Evolutionary conservation across 1,140 invertebrate species (phyloP).

Genomic region (Harpegnathos saltator): DNA sequence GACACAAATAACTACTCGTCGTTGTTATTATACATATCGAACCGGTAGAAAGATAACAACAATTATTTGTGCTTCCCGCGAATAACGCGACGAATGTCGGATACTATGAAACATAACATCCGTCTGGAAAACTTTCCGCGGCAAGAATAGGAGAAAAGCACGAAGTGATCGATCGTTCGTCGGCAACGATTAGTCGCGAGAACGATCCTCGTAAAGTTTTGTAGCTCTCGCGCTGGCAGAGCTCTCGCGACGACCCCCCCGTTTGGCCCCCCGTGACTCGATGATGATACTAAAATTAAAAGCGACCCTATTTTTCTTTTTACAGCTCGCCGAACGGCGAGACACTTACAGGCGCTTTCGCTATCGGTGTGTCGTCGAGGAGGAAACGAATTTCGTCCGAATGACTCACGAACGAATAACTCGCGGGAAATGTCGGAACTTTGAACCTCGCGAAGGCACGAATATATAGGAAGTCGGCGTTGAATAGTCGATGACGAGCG

Average conservation of each 20-base stretch:
- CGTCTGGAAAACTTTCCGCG: neutral
- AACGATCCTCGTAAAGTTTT: neutral
- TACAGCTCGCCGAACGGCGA: neutral
- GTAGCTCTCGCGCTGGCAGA: too few species aligned
- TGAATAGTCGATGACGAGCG: too few species aligned
- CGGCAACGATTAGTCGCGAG: too few species aligned
- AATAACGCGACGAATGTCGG: slow-evolving; percentile 30
- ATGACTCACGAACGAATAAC: too few species aligned
- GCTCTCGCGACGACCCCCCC: too few species aligned
- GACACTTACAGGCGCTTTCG: neutral
- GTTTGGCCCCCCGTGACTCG: slow-evolving; percentile 57
- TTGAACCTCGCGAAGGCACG: too few species aligned
- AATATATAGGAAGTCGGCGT: too few species aligned
- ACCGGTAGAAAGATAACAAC: slow-evolving; percentile 27
- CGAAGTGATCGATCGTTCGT: neutral
- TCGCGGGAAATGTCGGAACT: too few species aligned
- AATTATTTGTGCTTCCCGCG: slow-evolving; percentile 55
- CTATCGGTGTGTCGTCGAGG: too few species aligned
- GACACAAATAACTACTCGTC: slow-evolving; percentile 10
- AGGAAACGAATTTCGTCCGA: neutral
- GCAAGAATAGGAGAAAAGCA: neutral
- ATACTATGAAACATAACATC: neutral
- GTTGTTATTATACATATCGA: slow-evolving; percentile 47
- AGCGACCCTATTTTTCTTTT: slow-evolving; percentile 57
- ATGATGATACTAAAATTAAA: slow-evolving; percentile 55